Conservation (phyloP, 2,797 vertebrate species). For the Tiaroga cobitis region DNA sequence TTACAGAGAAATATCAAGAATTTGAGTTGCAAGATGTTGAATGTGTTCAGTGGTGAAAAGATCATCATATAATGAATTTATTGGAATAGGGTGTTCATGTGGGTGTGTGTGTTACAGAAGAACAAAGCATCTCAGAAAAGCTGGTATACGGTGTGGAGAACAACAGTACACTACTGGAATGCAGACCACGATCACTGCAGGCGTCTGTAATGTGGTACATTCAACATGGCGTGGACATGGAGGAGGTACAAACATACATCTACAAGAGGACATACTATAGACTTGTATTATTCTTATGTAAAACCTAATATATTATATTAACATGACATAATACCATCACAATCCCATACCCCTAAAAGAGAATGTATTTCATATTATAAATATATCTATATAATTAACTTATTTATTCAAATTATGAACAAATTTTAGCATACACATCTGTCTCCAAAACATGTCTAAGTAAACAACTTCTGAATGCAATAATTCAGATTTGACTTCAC, state of each 20-base stretch:
- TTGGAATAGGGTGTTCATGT: slow-evolving; percentile 24
- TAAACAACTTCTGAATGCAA: background rate
- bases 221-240: slow-evolving; percentile 81
- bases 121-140: slow-evolving; percentile 82
- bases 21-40: background rate
- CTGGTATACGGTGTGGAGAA: slow-evolving; percentile 88
- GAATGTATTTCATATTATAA: background rate
- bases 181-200: slow-evolving; percentile 91
- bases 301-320: background rate
- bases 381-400: background rate
- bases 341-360: background rate
- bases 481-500: background rate
- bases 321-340: background rate
- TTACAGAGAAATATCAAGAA: background rate
- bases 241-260: slow-evolving; percentile 79
- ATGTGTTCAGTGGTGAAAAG: background rate
- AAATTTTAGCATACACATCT: no score
- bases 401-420: background rate
- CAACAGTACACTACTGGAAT: slow-evolving; percentile 94
- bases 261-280: background rate
- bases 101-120: slow-evolving; percentile 69
- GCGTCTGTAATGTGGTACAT: slow-evolving; percentile 93
- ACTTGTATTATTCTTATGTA: background rate
- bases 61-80: background rate
- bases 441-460: background rate